Percentiles rank a stretch among this genome's conserved stretches.
phyloP scores from a whole-genome alignment of 2,797 vertebrate genomes.

The Xerus rutilus region DNA sequence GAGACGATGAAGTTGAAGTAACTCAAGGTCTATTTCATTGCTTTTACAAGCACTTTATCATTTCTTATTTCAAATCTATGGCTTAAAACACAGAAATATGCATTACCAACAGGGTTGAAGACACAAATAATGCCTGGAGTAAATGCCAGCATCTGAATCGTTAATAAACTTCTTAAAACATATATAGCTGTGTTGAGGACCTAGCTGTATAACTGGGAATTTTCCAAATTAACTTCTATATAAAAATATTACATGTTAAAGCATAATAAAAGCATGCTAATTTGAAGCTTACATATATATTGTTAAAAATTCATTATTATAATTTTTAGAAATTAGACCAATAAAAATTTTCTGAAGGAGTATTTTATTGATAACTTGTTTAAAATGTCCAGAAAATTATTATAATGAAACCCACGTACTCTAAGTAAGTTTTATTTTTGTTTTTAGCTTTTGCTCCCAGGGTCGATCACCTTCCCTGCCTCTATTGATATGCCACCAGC shows the following conservation, averaged over 20 bases:
- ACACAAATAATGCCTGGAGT: background rate
- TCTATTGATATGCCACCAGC: background rate
- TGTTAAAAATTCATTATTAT: conserved; percentile 52
- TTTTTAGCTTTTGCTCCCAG: background rate
- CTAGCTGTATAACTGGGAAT: background rate
- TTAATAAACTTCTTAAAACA: background rate
- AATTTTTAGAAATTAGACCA: conserved; percentile 45
- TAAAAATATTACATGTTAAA: conserved; percentile 54
- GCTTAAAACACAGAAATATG: background rate
- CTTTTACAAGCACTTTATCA: background rate
- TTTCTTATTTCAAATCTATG: conserved; percentile 1
- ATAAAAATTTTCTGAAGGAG: background rate
- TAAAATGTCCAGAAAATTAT: conserved; percentile 38
- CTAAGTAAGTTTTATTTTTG: background rate
- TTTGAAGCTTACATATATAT: conserved; percentile 36
- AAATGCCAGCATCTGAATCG: background rate
- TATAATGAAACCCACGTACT: conserved; percentile 29
- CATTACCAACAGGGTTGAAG: background rate
- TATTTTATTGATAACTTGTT: conserved; percentile 1
- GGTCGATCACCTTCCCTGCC: background rate
- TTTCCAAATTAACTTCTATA: conserved; percentile 1
- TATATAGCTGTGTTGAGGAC: background rate
- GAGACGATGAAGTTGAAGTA: background rate
- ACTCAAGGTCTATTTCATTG: background rate
- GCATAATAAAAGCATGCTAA: conserved; percentile 50